Evolutionary conservation across 2,113 vertebrate species (phyloP), one percentile per base, ranked within the genome.

Genomic region (Felis chaus): DNA sequence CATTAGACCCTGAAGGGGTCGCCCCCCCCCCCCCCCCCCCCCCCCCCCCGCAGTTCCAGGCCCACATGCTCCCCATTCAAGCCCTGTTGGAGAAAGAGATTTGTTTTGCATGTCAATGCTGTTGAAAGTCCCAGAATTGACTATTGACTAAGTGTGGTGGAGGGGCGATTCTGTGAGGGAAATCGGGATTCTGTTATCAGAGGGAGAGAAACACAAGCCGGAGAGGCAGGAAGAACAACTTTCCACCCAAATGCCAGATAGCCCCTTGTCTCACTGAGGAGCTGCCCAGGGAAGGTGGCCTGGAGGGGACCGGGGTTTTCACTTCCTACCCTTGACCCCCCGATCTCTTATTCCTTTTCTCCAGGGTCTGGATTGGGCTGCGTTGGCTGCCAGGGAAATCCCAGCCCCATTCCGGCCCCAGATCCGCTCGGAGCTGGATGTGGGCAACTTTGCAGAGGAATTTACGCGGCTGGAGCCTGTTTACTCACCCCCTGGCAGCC

Each of bases 401-500:
- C 33, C 97, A 2, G 99, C 99, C 85, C 99, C 99, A 0, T 99
- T 99, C 97, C 99, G 98, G 84, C 99, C 99, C 3, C 99, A 99
- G 94, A 99, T 99, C 71, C 99, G 99, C 57, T 99, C 98, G 5
- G 99, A 99, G 96, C 98, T 99, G 10, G 99, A 99, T 2, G 99
- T 99, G 53, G 99, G 99, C 33, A 99, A 99, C 98, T 99, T 99
- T 94, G 99, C 99, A 0, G 99, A 99, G 93, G 99, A 99, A 95
- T 99, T 99, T 95, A 99, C 99, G 0, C 99, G 99, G 85, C 99
- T 99, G 99, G 99, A 99, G 57, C 99, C 99, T 4, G 99, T 99
- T 48, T 99, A 99, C 97, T 99, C 99, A 5, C 99, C 99, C 0
- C 99, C 99, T 0, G 99, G 99, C 95, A 99, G 99, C 1, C 99